Base-by-base conservation (phyloP, 2,888 invertebrate genomes). In the Chalcis sispes region DNA sequence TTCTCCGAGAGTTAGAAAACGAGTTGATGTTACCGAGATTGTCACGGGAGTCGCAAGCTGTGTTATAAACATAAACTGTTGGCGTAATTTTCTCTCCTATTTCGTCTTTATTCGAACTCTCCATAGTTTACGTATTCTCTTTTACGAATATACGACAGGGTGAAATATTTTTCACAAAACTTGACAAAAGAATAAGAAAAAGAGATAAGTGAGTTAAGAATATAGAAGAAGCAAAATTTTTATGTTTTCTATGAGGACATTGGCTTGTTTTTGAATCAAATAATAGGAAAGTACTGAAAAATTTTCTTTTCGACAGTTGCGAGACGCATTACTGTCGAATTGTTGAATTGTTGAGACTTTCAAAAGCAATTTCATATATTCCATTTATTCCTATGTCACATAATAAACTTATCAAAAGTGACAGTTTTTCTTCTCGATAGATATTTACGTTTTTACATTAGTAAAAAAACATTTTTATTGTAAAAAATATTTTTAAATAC, bases 361-460 rank as follows among this genome's bases (percentile, higher is more conserved):
- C 23, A 1, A 52, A 62, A 71, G 52, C 62, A 40, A 18, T 54
- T 71, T 62, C 20, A 8, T n/a, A 2, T 29, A 29, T 23, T 71
- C 7, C 25, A 71, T 52, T n/a, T n/a, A n/a, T n/a, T n/a, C n/a
- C n/a, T n/a, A n/a, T n/a, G 29, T 23, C 18, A 20, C 62, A 27
- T 40, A 52, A 71, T 25, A n/a, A 71, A 52, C 40, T 27, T 42
- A 62, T 62, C 36, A 71, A 61, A 71, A 29, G 25, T 18, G 15
- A 7, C 32, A 70, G 61, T n/a, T 71, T 71, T 71, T 52, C 25
- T 18, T 50, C 42, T 62, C 52, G 15, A 32, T 52, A 62, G 50
- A 52, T 71, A 71, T n/a, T n/a, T n/a, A n/a, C n/a, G n/a, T n/a
- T n/a, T n/a, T n/a, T n/a, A n/a, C n/a, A n/a, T n/a, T n/a, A n/a